A percentile compares a stretch with the other conserved stretches of the same genome.
Conservation (phyloP, 2,888 invertebrate genomes). For the Heliothis peltigera region DNA sequence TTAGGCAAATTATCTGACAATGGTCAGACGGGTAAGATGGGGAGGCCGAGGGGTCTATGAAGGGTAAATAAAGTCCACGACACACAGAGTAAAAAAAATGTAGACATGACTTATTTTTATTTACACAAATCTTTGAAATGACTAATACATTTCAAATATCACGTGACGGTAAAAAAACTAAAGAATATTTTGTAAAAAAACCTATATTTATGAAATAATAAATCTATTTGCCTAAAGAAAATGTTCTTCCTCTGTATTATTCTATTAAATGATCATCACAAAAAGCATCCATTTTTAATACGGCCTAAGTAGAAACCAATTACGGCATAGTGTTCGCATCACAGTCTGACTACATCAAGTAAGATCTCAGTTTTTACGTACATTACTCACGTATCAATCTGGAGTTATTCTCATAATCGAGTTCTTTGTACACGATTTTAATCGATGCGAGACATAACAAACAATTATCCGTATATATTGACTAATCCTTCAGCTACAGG, state of each 20-base stretch:
- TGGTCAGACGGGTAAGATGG: constrained; percentile 63
- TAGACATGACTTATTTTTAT: constrained; percentile 22
- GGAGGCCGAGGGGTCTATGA: constrained; percentile 50
- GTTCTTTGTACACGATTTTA: constrained; percentile 18
- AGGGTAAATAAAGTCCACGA: constrained; percentile 62
- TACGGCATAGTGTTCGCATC: constrained; percentile 6
- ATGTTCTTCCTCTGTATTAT: neutral
- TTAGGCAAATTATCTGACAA: constrained; percentile 67
- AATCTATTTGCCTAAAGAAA: too few species aligned
- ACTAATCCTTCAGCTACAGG: constrained; percentile 64
- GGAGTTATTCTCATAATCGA: constrained; percentile 6
- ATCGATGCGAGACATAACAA: constrained; percentile 64
- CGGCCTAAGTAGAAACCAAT: neutral
- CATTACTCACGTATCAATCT: constrained; percentile 5
- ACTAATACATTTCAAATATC: too few species aligned
- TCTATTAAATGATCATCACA: neutral
- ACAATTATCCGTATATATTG: constrained; percentile 72
- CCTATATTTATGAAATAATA: too few species aligned
- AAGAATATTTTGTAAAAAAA: too few species aligned
- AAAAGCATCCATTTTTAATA: constrained; percentile 7
- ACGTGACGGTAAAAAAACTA: too few species aligned
- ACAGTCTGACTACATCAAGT: constrained; percentile 9
- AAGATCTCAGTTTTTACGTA: constrained; percentile 6
- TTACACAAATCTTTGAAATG: too few species aligned
- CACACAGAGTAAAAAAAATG: constrained; percentile 41